Evolutionary conservation across 1,140 invertebrate species (phyloP), one percentile per base, ranked within the genome.

Genomic region (Dreissena rostriformis): DNA sequence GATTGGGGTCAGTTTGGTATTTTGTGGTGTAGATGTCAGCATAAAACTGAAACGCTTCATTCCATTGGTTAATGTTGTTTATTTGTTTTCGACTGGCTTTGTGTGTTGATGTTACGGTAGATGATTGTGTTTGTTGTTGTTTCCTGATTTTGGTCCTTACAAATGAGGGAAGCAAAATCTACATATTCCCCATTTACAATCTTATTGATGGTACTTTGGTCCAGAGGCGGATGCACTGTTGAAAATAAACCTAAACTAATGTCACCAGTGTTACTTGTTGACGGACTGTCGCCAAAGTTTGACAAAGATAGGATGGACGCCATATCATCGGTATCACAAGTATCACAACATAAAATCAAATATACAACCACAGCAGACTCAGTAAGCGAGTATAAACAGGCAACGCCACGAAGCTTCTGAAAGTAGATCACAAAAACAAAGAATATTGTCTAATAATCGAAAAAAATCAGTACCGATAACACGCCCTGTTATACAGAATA

Each of bases 31-130:
- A 76, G 6, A 76, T 29, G 15, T 76, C 74, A 7, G 74, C 53
- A 22, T 76, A 76, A 7, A 76, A 29, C 49, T 76, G 74, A 76
- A 76, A 76, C 1, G 74, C 74, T 17, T 28, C 12, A 57, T 57
- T 61, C 74, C 74, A 61, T 8, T 22, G 8, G 5, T 61, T 8
- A 49, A 76, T 76, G 7, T 28, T 65, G 5, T 1, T 29, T 6
- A 76, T 76, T 76, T 63, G 61, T 66, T 76, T 29, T 5, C 26
- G 28, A 6, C 15, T 24, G 17, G 55, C 11, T 51, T 76, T 65
- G 6, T 76, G 74, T 6, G 65, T 28, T 57, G 74, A 65, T 39
- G 55, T 76, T 7, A 76, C 39, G 29, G 57, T 65, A 0, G 8
- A 19, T 5, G 12, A n/a, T 5, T 39, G 19, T n/a, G 28, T 29